Conservation (phyloP, 2,888 invertebrate species). For the Sinohyriopsis cumingii region DNA sequence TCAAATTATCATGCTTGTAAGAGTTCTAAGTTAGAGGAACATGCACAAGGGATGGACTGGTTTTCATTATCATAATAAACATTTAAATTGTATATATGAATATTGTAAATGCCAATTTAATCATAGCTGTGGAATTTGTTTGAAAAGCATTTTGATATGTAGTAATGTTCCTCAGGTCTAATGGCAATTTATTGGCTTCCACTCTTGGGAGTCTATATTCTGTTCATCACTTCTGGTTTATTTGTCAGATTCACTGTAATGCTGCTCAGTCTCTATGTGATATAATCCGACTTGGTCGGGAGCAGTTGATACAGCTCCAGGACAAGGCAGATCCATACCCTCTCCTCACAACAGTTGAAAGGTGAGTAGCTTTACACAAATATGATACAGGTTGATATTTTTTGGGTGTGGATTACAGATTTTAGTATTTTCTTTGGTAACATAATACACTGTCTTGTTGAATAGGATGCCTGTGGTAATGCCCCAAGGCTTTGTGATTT, state of each 20-base stretch:
- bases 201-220: neutral
- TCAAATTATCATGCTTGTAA: too few relatives aligned
- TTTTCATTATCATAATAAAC: too few relatives aligned
- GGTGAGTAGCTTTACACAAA: slow-evolving; percentile 75
- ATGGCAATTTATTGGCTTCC: neutral
- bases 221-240: slow-evolving; percentile 1
- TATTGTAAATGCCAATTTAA: too few relatives aligned
- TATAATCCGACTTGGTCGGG: slow-evolving; percentile 78
- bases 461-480: too few relatives aligned
- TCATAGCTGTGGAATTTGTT: too few relatives aligned
- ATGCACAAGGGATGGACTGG: too few relatives aligned
- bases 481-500: too few relatives aligned
- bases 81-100: too few relatives aligned
- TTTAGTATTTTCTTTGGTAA: neutral
- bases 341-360: slow-evolving; percentile 82
- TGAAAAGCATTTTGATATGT: too few relatives aligned
- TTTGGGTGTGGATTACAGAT: neutral
- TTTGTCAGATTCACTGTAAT: slow-evolving; percentile 81
- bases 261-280: slow-evolving; percentile 91
- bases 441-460: too few relatives aligned
- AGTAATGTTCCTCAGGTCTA: too few relatives aligned
- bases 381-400: neutral
- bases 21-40: too few relatives aligned
- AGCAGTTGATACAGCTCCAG: slow-evolving; percentile 71
- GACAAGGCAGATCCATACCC: slow-evolving; percentile 81